Evolutionary conservation across 2,888 invertebrate species (phyloP), one percentile per base, ranked within the genome.

Genomic region (Diaprepes abbreviatus): DNA sequence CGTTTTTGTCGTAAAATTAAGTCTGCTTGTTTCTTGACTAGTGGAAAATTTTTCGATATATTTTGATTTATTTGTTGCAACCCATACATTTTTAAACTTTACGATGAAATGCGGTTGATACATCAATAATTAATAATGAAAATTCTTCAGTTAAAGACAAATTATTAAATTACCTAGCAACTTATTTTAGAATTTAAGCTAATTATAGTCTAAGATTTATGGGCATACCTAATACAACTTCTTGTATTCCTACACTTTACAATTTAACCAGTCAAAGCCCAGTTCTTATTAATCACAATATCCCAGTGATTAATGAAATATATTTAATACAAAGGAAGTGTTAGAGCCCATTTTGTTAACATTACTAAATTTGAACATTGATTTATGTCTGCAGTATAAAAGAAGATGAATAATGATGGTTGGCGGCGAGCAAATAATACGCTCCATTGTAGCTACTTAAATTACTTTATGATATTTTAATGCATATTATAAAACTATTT

Each of bases 291-390:
- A 64, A 64, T 64, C 52, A 64, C 36, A 54, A 64, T 54, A 64
- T 38, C 28, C 14, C 12, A 12, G 36, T 64, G 64, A 64, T 64
- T 64, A 54, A 64, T 64, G 64, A 64, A 52, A 40, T 36, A 54
- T 38, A 52, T 48, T 64, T 52, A 38, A 54, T 52, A 64, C 54
- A 64, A 64, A 54, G 38, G 43, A 58, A 64, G 64, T 64, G 64
- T 64, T 64, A 64, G 38, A 50, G 31, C 31, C 36, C 54, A 55
- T 64, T 64, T 64, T 52, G 24, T 52, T 50, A 50, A 50, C 48
- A 50, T 50, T 50, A 50, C 43, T 31, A 59, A 43, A 40, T 54
- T 52, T 67, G 54, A 62, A 62, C 60, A 45, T 62, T 62, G 60
- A 36, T 62, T 50, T 62, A 57, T 57, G 48, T 50, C 28, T 16